These are phyloP conservation scores for Helobdella robusta DNA, from an alignment of 2,888 invertebrate genomes.

Conservation along the genomic window DNA sequence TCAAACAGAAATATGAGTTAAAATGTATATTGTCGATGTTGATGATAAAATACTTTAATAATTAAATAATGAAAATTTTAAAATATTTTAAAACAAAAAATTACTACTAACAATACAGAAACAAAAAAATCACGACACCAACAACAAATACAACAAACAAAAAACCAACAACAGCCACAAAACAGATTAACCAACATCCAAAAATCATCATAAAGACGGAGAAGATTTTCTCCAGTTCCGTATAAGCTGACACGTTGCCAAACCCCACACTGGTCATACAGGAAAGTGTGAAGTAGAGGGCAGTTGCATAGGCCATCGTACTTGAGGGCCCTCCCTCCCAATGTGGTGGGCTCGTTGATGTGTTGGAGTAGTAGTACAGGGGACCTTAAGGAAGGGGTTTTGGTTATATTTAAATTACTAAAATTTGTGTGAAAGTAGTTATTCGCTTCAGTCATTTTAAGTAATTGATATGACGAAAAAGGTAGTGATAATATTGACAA, in stretches of 20 bases:
- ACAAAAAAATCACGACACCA: background rate
- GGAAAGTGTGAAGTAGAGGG: slow-evolving; percentile 98
- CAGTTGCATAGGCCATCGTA: slow-evolving; percentile 65
- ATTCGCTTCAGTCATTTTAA: too few relatives aligned
- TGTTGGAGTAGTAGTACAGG: slow-evolving; percentile 93
- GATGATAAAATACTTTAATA: too few relatives aligned
- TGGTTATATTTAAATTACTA: background rate
- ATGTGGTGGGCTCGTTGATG: slow-evolving; percentile 72
- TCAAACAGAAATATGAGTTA: too few relatives aligned
- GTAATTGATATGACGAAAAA: too few relatives aligned
- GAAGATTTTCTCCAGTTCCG: slow-evolving; percentile 81
- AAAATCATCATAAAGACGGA: slow-evolving; percentile 99
- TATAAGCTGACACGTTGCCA: slow-evolving; percentile 98
- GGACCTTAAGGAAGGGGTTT: background rate
- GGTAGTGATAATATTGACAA: too few relatives aligned
- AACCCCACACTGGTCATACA: slow-evolving; percentile 99
- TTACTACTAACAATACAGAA: background rate
- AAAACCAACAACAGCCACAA: background rate
- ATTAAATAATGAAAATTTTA: too few relatives aligned
- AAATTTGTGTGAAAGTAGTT: too few relatives aligned
- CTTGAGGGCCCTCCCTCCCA: slow-evolving; percentile 42
- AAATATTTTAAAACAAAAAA: background rate
- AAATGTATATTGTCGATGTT: too few relatives aligned
- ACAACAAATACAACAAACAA: background rate
- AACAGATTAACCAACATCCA: slow-evolving; percentile 87